phyloP scores from a whole-genome alignment of 2,888 invertebrate species.

The Tipula unca region DNA sequence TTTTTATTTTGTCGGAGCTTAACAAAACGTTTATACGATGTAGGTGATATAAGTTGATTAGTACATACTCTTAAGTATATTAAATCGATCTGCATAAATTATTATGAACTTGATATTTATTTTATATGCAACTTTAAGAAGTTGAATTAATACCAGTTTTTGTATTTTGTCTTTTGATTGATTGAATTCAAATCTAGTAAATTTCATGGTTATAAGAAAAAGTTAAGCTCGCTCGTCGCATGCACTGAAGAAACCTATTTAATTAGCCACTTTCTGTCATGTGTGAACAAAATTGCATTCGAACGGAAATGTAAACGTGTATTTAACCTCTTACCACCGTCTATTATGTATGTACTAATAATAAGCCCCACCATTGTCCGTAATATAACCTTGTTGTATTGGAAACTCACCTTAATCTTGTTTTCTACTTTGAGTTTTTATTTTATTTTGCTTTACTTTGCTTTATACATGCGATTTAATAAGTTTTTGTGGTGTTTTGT shows the following conservation, averaged over 20 bases:
- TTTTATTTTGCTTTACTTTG: not conserved
- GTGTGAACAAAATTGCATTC: not conserved
- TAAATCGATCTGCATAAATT: not conserved
- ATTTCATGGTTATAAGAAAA: not conserved
- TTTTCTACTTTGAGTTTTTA: slow-evolving; percentile 1
- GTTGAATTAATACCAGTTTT: not conserved
- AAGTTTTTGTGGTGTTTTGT: not conserved
- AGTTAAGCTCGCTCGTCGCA: not conserved
- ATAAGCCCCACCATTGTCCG: not conserved
- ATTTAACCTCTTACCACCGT: not conserved
- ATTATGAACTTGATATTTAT: slow-evolving; percentile 8
- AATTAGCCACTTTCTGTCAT: not conserved
- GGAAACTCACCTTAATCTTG: slow-evolving; percentile 8
- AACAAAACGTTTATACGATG: not conserved
- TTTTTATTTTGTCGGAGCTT: not conserved
- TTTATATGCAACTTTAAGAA: not conserved
- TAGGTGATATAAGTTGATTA: not conserved
- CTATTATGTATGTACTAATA: not conserved
- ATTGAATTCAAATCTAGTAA: not conserved
- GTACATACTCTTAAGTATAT: not conserved
- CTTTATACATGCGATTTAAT: not conserved
- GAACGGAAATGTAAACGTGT: not conserved
- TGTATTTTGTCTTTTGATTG: not conserved
- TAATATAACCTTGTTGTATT: not conserved
- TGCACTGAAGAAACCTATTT: not conserved